Percentiles rank a stretch among this genome's conserved stretches.
Evolutionary conservation across 2,113 vertebrate genomes (phyloP).

Genomic region (Tetrax tetrax): DNA sequence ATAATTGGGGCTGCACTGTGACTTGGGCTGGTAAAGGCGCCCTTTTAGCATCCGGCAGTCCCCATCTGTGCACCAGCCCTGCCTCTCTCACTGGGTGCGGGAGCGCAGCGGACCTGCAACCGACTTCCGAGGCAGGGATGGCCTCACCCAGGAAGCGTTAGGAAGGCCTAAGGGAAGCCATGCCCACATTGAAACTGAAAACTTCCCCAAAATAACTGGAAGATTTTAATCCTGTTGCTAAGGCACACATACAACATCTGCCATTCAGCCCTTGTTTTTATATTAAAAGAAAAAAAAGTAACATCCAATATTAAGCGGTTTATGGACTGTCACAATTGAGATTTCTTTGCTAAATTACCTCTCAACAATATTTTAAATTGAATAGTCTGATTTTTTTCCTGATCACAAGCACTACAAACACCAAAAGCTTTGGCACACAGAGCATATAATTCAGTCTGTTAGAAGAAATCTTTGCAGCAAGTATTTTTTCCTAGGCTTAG

Average conservation of each 20-base stretch:
- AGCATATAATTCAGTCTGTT: neutral
- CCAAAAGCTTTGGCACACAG: neutral
- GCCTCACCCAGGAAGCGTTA: neutral
- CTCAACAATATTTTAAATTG: neutral
- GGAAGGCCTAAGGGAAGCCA: constrained; percentile 62
- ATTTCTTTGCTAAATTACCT: neutral
- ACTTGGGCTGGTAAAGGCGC: constrained; percentile 89
- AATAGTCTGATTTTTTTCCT: neutral
- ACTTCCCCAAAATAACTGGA: neutral
- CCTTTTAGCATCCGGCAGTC: constrained; percentile 88
- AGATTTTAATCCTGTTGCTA: constrained; percentile 32
- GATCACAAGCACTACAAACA: neutral
- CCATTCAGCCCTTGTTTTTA: neutral
- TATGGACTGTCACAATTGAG: neutral
- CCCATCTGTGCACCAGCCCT: constrained; percentile 82
- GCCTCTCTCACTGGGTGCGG: neutral
- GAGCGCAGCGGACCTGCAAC: constrained; percentile 62
- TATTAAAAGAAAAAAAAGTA: neutral
- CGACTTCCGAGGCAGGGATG: neutral
- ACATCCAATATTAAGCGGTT: neutral
- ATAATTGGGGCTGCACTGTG: constrained; percentile 88
- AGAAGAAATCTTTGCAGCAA: neutral
- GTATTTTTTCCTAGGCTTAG: neutral
- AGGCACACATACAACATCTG: constrained; percentile 23
- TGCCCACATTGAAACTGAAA: constrained; percentile 22